Evolutionary conservation across 2,113 vertebrate genomes (phyloP).

Genomic region (Macquaria ambigua): DNA sequence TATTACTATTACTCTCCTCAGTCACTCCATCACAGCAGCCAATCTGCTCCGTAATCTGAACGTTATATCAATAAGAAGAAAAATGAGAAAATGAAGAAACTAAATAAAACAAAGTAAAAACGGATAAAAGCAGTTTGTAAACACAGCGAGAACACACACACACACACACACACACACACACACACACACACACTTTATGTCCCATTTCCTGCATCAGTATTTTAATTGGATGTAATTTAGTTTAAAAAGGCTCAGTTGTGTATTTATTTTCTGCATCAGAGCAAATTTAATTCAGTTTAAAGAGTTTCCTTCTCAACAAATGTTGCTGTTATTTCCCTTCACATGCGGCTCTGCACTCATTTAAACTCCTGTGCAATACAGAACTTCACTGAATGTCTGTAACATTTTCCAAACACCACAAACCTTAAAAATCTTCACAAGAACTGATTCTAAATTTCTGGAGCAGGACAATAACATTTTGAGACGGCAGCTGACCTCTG

Average conservation of each 20-base stretch:
- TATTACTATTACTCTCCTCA: no score
- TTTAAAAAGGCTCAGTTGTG: neutral
- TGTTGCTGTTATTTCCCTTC: neutral
- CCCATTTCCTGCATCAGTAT: slow-evolving; percentile 24
- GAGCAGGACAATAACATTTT: no score
- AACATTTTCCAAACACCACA: no score
- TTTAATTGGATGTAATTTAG: slow-evolving; percentile 41
- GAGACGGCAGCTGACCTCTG: no score
- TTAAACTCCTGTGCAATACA: neutral
- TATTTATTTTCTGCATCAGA: slow-evolving; percentile 31
- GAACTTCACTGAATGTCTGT: neutral
- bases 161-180: neutral
- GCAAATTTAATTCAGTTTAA: slow-evolving; percentile 23
- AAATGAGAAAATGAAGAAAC: neutral
- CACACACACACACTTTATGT: slow-evolving; percentile 8
- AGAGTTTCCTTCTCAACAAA: neutral
- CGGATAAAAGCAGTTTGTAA: neutral
- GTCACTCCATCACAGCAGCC: neutral
- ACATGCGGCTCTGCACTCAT: neutral
- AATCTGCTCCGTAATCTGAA: neutral
- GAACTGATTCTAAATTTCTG: no score
- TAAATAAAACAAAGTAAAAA: slow-evolving; percentile 5
- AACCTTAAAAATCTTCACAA: no score
- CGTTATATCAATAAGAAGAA: neutral
- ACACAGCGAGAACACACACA: no score